Evolutionary conservation across 2,888 invertebrate genomes (phyloP).

Genomic region (Melipona bicolor): DNA sequence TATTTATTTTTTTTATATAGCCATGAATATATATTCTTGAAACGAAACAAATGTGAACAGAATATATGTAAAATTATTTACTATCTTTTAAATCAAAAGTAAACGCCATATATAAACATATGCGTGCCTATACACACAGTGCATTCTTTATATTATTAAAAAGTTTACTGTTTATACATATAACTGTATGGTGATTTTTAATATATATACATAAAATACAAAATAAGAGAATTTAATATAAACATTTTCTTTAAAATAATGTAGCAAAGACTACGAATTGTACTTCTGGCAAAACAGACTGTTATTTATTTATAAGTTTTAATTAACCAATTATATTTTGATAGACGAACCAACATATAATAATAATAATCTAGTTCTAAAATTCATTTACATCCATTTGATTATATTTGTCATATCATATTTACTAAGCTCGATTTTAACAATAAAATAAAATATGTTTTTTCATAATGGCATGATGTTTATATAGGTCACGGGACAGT

Average conservation of each 20-base stretch:
- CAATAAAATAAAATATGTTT: not conserved
- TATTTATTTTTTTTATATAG: conserved; percentile 4
- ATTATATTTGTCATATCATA: not conserved
- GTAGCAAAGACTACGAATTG: not conserved
- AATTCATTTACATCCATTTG: not conserved
- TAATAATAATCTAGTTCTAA: not conserved
- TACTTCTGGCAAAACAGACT: not conserved
- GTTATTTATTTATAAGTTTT: not conserved
- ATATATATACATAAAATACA: not conserved
- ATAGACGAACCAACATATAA: not conserved
- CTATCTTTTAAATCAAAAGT: not conserved
- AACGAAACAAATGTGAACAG: not conserved
- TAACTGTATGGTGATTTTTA: not conserved
- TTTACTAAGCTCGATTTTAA: not conserved
- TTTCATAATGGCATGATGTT: not conserved
- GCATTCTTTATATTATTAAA: not conserved
- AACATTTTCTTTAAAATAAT: not conserved
- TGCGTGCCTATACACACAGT: not conserved
- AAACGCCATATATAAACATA: not conserved
- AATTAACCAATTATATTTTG: not conserved
- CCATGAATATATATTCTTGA: not conserved
- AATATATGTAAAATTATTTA: not conserved
- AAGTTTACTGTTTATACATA: not conserved
- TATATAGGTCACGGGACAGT: not conserved
- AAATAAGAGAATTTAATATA: not conserved